Conservation (phyloP, 2,797 vertebrate species). For the Periophthalmus magnuspinnatus region DNA sequence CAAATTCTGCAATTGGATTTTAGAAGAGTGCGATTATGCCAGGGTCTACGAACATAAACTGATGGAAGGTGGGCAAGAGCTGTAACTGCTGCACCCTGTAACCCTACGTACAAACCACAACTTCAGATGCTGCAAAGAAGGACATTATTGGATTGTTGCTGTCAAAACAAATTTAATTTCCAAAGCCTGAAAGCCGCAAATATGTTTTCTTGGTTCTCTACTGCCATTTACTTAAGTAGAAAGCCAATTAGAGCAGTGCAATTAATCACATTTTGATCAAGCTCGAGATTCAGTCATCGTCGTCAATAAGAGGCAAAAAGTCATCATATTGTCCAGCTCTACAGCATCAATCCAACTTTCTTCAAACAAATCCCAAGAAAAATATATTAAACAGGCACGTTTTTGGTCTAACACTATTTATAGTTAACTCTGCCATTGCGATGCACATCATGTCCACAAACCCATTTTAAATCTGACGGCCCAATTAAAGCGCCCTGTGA, state of each 20-base stretch:
- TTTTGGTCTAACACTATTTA: background rate
- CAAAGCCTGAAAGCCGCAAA: background rate
- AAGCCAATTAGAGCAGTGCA: no score
- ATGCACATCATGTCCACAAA: conserved; percentile 12
- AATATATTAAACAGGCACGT: no score
- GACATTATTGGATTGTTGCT: background rate
- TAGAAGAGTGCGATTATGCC: conserved; percentile 33
- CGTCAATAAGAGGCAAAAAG: no score
- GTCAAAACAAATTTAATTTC: background rate
- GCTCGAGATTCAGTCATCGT: no score
- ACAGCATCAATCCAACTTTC: no score
- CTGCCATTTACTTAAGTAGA: background rate
- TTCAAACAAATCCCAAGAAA: no score
- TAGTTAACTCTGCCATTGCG: conserved; percentile 2
- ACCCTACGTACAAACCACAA: conserved; percentile 7
- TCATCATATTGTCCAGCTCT: no score
- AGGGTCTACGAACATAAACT: conserved; percentile 39
- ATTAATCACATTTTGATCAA: no score
- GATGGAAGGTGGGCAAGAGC: conserved; percentile 5
- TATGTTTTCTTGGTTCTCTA: background rate
- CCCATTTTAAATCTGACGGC: conserved; percentile 17
- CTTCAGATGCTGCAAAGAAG: background rate
- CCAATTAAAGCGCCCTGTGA: conserved; percentile 19
- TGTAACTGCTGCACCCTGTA: conserved; percentile 3
- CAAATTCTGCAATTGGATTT: conserved; percentile 45